Percentiles rank a stretch among this genome's conserved stretches.
phyloP scores from a whole-genome alignment of 2,888 invertebrate genomes.

The Oithona nana region DNA sequence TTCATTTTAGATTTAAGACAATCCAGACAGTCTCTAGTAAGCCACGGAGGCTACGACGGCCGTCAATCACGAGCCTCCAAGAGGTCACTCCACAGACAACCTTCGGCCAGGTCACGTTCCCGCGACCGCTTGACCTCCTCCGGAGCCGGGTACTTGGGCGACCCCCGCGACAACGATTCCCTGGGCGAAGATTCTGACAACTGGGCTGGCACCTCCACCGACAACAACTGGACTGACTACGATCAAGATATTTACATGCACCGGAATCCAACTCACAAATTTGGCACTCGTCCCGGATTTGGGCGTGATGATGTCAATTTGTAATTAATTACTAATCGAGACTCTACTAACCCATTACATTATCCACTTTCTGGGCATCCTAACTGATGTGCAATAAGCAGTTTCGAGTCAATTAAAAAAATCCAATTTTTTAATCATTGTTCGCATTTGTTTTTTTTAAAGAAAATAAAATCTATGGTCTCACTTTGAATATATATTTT shows the following conservation, averaged over 20 bases:
- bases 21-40: constrained; percentile 56
- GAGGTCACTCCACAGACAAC: constrained; percentile 37
- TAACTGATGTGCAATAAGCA: too few relatives aligned
- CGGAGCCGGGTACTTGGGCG: constrained; percentile 37
- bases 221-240: constrained; percentile 59
- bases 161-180: constrained; percentile 2
- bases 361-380: too few relatives aligned
- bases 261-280: constrained; percentile 43
- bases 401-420: too few relatives aligned
- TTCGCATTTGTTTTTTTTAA: too few relatives aligned
- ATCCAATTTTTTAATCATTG: too few relatives aligned
- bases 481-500: too few relatives aligned
- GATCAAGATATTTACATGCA: constrained; percentile 91
- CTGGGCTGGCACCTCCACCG: constrained; percentile 21
- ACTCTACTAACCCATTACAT: too few relatives aligned
- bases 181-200: constrained; percentile 54
- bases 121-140: constrained; percentile 46
- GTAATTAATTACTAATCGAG: too few relatives aligned
- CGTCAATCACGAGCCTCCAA: constrained; percentile 16
- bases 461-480: too few relatives aligned
- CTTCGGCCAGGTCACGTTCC: constrained; percentile 55
- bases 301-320: constrained; percentile 16
- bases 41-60: constrained; percentile 6
- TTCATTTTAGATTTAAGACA: constrained; percentile 49
- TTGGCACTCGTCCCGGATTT: background rate